Evolutionary conservation across 2,113 vertebrate species (phyloP), one percentile per base, ranked within the genome.

Genomic region (Dendropsophus ebraccatus): DNA sequence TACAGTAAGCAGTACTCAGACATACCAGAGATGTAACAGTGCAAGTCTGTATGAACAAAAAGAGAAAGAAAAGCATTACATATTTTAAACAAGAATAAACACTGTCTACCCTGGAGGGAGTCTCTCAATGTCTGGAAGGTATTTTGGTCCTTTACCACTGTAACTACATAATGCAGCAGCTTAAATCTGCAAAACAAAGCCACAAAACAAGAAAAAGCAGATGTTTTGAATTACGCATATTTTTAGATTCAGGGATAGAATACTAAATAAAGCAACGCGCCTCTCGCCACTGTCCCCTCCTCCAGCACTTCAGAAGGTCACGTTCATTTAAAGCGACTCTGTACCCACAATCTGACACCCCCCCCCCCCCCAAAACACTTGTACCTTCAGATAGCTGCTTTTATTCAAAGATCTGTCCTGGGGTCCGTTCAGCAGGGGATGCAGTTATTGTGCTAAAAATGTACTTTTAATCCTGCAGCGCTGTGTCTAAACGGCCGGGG

Each of bases 101-200:
- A 67, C 2, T 49, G 78, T 81, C 60, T 69, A 47, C 62, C 25
- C n/a, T 35, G 80, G 45, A 47, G 60, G 80, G 60, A 69, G 78
- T 32, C 80, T 30, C 25, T 45, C 67, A 12, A 45, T 65, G 41
- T 49, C 60, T 54, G 30, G 49, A 83, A 83, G 67, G 81, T 83
- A 73, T 73, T 83, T 83, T 83, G 70, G 52, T 45, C 28, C 52
- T 23, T 70, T 23, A 25, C 67, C 69, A n/a, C 32, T 67, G 21
- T 91, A 91, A 89, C 91, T 90, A 90, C 90, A 90, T 92, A 91
- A 91, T 90, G 88, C 90, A 90, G 87, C 85, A 87, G 87, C 90
- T 89, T 56, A 83, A 83, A 74, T 58, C 67, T 83, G 82, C 35
- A 83, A 74, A 91, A 88, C 89, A 73, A 92, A 91, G 87, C 90